Evolutionary conservation across 2,113 vertebrate species (phyloP).

Genomic region (Aspiorhynchus laticeps): DNA sequence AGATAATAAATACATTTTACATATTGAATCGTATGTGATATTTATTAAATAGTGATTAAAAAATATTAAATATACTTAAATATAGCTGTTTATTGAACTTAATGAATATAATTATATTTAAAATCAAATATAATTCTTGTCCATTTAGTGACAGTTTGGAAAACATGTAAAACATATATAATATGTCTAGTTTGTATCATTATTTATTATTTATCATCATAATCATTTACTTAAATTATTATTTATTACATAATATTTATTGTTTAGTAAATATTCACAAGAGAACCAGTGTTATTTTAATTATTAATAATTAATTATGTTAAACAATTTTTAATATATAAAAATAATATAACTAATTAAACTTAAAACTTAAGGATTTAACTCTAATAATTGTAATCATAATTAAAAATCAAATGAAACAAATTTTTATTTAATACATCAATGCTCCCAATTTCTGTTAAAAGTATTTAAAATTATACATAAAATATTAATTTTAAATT

Average conservation of each 20-base stretch:
- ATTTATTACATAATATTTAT: not conserved
- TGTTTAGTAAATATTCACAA: not conserved
- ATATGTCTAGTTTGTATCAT: too few species aligned
- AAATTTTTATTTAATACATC: not conserved
- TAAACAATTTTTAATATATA: not conserved
- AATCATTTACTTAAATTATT: not conserved
- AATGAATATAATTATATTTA: not conserved
- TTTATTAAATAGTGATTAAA: too few species aligned
- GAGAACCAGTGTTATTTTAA: not conserved
- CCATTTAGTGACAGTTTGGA: not conserved
- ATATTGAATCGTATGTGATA: too few species aligned
- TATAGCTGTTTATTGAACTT: not conserved
- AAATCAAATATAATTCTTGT: not conserved
- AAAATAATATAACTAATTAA: not conserved
- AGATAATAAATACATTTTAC: too few species aligned
- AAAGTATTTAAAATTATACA: not conserved
- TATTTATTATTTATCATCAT: not conserved
- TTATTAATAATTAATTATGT: not conserved
- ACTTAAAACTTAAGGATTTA: too few species aligned
- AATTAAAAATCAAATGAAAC: not conserved
- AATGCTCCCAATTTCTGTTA: not conserved
- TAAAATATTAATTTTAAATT: not conserved
- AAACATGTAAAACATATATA: too few species aligned
- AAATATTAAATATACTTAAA: too few species aligned
- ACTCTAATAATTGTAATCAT: too few species aligned